These are phyloP conservation scores for Heliothis peltigera DNA, from an alignment of 2,888 invertebrate genomes.

Conservation along the genomic window DNA sequence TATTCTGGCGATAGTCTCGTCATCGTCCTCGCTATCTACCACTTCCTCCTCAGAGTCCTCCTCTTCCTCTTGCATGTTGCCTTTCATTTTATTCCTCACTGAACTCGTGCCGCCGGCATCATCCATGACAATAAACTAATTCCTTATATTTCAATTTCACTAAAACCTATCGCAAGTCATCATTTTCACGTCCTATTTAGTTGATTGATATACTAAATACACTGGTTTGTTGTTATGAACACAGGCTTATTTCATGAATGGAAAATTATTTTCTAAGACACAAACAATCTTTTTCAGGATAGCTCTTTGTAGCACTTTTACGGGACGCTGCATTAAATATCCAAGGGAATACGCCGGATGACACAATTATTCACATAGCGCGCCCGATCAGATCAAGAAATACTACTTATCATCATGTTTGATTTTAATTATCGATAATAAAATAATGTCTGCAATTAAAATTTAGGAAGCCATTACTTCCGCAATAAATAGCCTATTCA, in stretches of 20 bases:
- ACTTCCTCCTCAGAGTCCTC: constrained; percentile 80
- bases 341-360: constrained; percentile 79
- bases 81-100: constrained; percentile 76
- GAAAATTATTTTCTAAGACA: constrained; percentile 55
- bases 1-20: constrained; percentile 86
- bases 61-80: constrained; percentile 72
- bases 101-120: constrained; percentile 79
- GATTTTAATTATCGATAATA: constrained; percentile 75
- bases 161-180: constrained; percentile 57
- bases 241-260: constrained; percentile 55
- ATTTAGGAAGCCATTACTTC: constrained; percentile 90
- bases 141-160: constrained; percentile 49
- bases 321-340: constrained; percentile 79
- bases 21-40: constrained; percentile 85
- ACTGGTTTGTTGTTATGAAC: constrained; percentile 47
- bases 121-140: constrained; percentile 73
- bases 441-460: constrained; percentile 86
- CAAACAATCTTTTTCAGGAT: constrained; percentile 72
- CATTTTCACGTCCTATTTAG: constrained; percentile 47
- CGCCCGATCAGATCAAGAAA: constrained; percentile 67
- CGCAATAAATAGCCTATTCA: constrained; percentile 89
- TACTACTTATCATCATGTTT: constrained; percentile 63
- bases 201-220: constrained; percentile 40
- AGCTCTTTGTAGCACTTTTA: constrained; percentile 82
- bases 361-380: constrained; percentile 74